Evolutionary conservation across 2,888 invertebrate genomes (phyloP).

Genomic region (Drosophila ustulata): DNA sequence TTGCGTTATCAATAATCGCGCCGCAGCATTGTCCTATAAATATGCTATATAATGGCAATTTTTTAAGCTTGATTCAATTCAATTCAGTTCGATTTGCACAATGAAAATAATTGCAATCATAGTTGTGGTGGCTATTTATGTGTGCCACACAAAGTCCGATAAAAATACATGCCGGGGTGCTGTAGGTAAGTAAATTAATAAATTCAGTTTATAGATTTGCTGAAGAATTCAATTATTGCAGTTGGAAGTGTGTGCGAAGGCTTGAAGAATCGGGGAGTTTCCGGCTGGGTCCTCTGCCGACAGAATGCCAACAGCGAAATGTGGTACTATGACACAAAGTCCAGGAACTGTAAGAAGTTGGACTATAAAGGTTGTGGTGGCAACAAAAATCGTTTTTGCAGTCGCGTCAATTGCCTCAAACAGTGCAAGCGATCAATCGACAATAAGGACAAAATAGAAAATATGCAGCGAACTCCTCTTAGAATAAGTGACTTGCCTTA

Average conservation of each 20-base stretch:
- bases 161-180: conserved; percentile 16
- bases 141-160: not conserved
- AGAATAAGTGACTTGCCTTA: too few relatives aligned
- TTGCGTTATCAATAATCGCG: not conserved
- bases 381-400: conserved; percentile 47
- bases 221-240: not conserved
- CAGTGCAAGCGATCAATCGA: not conserved
- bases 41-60: not conserved
- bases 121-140: conserved; percentile 9
- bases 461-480: too few relatives aligned
- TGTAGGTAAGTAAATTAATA: conserved; percentile 1
- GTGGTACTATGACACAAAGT: conserved; percentile 37
- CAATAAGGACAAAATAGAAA: too few relatives aligned
- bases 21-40: not conserved
- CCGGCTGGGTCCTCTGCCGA: conserved; percentile 12
- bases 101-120: conserved; percentile 26
- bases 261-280: conserved; percentile 11
- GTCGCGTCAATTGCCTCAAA: conserved; percentile 5
- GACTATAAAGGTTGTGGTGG: conserved; percentile 41
- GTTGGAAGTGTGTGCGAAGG: conserved; percentile 9
- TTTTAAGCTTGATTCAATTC: not conserved
- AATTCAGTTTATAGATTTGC: not conserved
- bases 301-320: conserved; percentile 22
- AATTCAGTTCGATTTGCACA: not conserved
- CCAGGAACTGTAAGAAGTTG: conserved; percentile 21